These are phyloP conservation scores for Acronicta aceris DNA, from an alignment of 2,888 invertebrate species.

Conservation along the genomic window DNA sequence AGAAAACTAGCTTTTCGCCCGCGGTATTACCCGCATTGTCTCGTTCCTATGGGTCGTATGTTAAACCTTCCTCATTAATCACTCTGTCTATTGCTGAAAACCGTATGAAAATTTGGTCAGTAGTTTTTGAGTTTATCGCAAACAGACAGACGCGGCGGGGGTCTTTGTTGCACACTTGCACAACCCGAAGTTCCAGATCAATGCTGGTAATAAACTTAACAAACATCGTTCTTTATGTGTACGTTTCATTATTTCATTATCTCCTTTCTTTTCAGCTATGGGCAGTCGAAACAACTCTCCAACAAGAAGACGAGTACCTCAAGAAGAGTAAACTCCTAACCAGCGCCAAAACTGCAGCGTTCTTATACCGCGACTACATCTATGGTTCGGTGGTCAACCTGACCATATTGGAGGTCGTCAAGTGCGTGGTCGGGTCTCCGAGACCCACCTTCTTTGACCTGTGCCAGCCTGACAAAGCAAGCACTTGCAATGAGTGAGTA, in stretches of 20 bases:
- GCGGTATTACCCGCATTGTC: too few species aligned
- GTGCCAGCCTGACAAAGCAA: conserved; percentile 91
- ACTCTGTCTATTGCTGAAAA: too few species aligned
- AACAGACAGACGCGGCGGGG: too few species aligned
- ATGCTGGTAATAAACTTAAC: too few species aligned
- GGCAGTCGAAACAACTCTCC: conserved; percentile 80
- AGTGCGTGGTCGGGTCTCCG: conserved; percentile 92
- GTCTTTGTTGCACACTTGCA: too few species aligned
- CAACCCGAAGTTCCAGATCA: too few species aligned
- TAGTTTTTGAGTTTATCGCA: too few species aligned
- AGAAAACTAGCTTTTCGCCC: too few species aligned
- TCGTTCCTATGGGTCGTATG: too few species aligned
- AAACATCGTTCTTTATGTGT: background rate
- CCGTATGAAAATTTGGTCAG: too few species aligned
- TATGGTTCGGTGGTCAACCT: conserved; percentile 90
- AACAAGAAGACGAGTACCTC: conserved; percentile 80
- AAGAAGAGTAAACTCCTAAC: conserved; percentile 78
- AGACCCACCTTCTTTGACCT: conserved; percentile 94
- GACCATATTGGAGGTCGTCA: conserved; percentile 90
- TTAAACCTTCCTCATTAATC: too few species aligned
- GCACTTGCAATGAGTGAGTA: conserved; percentile 89
- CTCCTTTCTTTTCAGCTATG: conserved; percentile 75
- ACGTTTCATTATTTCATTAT: conserved; percentile 1
- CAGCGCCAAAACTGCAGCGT: conserved; percentile 79
- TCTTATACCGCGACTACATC: conserved; percentile 90